Evolutionary conservation across 2,888 invertebrate species (phyloP).

Genomic region (Odontothrips loti): DNA sequence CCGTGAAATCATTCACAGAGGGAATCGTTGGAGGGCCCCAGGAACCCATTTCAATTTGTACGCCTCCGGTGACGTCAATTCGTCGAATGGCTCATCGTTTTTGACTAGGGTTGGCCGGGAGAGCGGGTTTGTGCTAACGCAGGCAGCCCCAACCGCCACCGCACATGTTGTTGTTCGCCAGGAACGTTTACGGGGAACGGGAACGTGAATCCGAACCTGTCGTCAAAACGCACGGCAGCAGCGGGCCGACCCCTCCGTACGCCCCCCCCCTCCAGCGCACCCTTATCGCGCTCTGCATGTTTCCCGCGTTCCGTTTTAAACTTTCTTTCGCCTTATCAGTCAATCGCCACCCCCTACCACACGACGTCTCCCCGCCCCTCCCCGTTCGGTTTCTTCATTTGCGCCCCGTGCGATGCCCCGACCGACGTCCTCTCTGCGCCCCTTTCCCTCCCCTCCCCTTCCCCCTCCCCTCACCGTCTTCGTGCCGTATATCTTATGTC

Average conservation of each 20-base stretch:
- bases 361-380: not conserved
- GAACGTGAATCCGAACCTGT: too few relatives aligned
- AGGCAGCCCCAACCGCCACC: too few relatives aligned
- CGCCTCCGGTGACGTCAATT: too few relatives aligned
- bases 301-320: conserved; percentile 1
- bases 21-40: too few relatives aligned
- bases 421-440: not conserved
- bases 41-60: too few relatives aligned
- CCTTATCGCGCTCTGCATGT: not conserved
- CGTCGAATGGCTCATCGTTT: too few relatives aligned
- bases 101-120: too few relatives aligned
- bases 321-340: not conserved
- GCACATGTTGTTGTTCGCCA: too few relatives aligned
- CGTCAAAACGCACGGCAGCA: too few relatives aligned
- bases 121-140: too few relatives aligned
- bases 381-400: conserved; percentile 1
- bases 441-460: not conserved
- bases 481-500: not conserved
- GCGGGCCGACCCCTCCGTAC: not conserved
- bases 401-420: not conserved
- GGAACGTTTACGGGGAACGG: too few relatives aligned
- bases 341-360: not conserved
- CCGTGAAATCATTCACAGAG: too few relatives aligned
- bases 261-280: not conserved
- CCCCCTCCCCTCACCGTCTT: not conserved